phyloP scores from a whole-genome alignment of 2,888 invertebrate genomes.

The Drosophila monieri region DNA sequence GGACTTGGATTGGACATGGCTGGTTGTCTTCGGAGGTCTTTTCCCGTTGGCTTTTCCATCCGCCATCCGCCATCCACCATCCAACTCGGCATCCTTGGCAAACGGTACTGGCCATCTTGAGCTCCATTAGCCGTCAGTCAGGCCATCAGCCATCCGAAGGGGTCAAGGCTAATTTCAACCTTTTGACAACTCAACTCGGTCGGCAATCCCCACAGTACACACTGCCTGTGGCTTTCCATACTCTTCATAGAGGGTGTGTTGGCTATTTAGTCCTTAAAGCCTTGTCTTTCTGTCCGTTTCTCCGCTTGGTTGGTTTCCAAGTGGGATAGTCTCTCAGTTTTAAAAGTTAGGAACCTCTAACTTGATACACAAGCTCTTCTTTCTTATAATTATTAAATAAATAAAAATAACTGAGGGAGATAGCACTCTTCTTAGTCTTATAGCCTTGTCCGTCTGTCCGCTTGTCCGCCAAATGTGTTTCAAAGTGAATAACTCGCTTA shows the following conservation, averaged over 20 bases:
- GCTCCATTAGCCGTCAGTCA: conserved; percentile 22
- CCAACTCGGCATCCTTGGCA: conserved; percentile 4
- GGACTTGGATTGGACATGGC: conserved; percentile 39
- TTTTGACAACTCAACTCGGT: conserved; percentile 71
- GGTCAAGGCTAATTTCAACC: conserved; percentile 76
- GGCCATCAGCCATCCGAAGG: conserved; percentile 51
- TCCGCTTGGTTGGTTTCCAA: too few species aligned
- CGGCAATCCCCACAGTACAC: conserved; percentile 3
- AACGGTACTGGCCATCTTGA: conserved; percentile 54
- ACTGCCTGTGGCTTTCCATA: background rate
- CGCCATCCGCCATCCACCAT: background rate
- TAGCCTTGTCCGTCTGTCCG: too few species aligned
- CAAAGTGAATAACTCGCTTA: too few species aligned
- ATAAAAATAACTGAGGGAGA: too few species aligned
- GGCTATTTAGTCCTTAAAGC: background rate
- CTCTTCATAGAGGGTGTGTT: background rate
- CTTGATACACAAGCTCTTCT: too few species aligned
- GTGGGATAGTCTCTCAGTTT: too few species aligned
- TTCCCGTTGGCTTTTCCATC: conserved; percentile 13
- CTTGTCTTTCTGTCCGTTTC: too few species aligned
- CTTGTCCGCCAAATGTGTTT: too few species aligned
- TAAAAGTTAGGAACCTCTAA: too few species aligned
- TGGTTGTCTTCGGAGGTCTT: conserved; percentile 14
- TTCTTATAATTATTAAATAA: too few species aligned
- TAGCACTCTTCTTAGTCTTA: too few species aligned